These are phyloP conservation scores for Lacerta viridis DNA, from an alignment of 2,797 vertebrate species.

Conservation along the genomic window DNA sequence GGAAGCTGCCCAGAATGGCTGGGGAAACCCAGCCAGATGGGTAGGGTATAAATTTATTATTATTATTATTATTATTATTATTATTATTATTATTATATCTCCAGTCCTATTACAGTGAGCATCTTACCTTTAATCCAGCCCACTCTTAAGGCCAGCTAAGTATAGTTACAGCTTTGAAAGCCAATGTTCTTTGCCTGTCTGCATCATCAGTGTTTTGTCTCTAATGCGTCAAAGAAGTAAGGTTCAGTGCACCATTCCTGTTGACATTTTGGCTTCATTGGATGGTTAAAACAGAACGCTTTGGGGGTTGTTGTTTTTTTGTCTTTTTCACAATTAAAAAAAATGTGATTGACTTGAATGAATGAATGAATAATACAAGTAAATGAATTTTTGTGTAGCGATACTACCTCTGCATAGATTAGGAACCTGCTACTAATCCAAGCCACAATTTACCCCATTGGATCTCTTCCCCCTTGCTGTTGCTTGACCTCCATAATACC, in stretches of 20 bases:
- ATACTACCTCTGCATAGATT: background rate
- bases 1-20: too few species aligned
- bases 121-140: background rate
- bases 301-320: background rate
- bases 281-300: background rate
- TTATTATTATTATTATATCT: background rate
- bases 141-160: background rate
- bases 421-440: background rate
- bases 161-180: background rate
- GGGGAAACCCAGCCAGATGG: too few species aligned
- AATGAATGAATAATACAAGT: background rate
- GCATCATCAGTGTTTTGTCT: background rate
- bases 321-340: background rate
- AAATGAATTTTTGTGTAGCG: slow-evolving; percentile 7
- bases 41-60: too few species aligned
- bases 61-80: background rate
- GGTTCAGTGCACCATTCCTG: background rate
- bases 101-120: background rate
- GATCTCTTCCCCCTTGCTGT: background rate
- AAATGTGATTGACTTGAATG: background rate
- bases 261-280: background rate
- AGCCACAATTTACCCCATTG: background rate
- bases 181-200: background rate
- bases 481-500: background rate
- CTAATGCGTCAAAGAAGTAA: background rate